These are phyloP conservation scores for Cryptotermes secundus DNA, from an alignment of 1,140 invertebrate genomes.

Conservation along the genomic window DNA sequence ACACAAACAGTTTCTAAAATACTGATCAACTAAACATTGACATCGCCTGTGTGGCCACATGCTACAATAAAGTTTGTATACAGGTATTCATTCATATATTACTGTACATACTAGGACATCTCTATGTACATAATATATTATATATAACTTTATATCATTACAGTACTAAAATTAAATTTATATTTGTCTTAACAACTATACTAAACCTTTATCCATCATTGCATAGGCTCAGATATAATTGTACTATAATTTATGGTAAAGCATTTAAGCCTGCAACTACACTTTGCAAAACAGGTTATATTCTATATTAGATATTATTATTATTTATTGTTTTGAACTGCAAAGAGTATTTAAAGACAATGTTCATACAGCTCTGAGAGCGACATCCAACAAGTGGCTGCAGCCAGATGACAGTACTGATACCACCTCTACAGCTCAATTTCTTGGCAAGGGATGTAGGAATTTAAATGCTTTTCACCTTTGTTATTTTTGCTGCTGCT, in stretches of 20 bases:
- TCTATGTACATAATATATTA: slow-evolving; percentile 18
- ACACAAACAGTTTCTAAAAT: background rate
- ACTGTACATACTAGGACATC: background rate
- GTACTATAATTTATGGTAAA: background rate
- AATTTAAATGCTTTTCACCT: no score
- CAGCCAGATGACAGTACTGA: background rate
- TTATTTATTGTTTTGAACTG: background rate
- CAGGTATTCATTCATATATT: background rate
- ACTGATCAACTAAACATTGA: background rate
- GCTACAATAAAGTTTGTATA: background rate
- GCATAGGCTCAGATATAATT: background rate
- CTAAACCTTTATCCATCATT: slow-evolving; percentile 1
- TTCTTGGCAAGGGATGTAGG: background rate
- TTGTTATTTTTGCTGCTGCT: background rate
- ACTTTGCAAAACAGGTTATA: background rate
- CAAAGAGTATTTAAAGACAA: background rate
- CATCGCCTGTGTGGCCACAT: background rate
- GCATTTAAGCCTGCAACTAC: background rate
- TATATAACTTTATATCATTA: background rate
- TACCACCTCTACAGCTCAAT: background rate
- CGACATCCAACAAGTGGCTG: background rate
- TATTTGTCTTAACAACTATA: background rate
- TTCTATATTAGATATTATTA: background rate
- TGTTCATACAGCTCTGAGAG: background rate
- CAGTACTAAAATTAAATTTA: background rate